Conservation (phyloP, 2,113 vertebrate species). For the Thinocorus orbignyianus region DNA sequence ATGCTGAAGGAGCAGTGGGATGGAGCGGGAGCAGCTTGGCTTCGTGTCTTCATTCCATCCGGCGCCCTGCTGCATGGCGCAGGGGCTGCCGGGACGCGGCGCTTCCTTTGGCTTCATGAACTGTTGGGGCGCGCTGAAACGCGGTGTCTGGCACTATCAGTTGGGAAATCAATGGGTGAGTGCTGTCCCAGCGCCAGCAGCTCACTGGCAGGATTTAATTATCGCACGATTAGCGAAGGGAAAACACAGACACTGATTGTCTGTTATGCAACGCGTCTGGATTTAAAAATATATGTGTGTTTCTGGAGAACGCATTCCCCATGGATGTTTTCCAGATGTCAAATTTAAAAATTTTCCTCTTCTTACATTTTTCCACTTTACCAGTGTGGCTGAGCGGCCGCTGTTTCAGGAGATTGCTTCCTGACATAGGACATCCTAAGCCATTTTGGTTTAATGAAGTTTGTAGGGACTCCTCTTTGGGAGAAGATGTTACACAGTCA, state of each 20-base stretch:
- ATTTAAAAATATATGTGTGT: slow-evolving; percentile 35
- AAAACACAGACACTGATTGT: slow-evolving; percentile 46
- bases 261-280: slow-evolving; percentile 51
- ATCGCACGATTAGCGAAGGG: slow-evolving; percentile 13
- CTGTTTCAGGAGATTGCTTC: slow-evolving; percentile 52
- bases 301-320: slow-evolving; percentile 13
- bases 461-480: slow-evolving; percentile 26
- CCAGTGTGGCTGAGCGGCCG: slow-evolving; percentile 17
- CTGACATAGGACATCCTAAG: slow-evolving; percentile 16
- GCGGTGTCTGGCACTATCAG: background rate
- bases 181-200: background rate
- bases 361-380: slow-evolving; percentile 46
- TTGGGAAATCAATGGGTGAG: background rate
- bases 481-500: background rate
- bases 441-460: slow-evolving; percentile 38
- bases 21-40: background rate
- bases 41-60: background rate
- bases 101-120: background rate
- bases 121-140: background rate
- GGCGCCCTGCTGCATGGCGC: background rate
- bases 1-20: background rate
- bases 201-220: slow-evolving; percentile 31
- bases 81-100: background rate
- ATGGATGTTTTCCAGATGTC: slow-evolving; percentile 69
- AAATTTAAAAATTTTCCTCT: slow-evolving; percentile 55